Evolutionary conservation across 2,113 vertebrate genomes (phyloP), one percentile per base, ranked within the genome.

Genomic region (Ictalurus punctatus): DNA sequence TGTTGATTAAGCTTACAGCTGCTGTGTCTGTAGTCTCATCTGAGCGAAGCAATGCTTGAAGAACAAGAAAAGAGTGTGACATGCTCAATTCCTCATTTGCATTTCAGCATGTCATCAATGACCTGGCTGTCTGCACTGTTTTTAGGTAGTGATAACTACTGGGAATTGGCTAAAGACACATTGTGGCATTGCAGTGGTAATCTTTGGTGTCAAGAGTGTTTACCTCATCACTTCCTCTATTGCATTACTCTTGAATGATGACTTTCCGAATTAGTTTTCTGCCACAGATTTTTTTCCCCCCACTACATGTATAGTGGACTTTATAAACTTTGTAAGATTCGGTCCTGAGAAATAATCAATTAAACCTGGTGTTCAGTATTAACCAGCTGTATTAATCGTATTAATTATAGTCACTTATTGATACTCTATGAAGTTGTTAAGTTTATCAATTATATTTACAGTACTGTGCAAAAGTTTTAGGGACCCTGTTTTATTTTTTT

Each of bases 1-100:
- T 93, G 71, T 88, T 88, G 71, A 84, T 84, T 84, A 88, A 61
- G 37, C 37, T 23, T 40, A 21, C 21, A 80, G 82, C 74, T 84
- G 84, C 27, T 71, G 21, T 71, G 59, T 48, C 63, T 71, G 25
- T 86, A 16, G 58, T 83, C 82, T 84, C 58, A 89, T 61, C 65
- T 73, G 78, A 73, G 40, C 86, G 44, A 85, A 84, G 86, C 81
- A 63, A 84, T 25, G 52, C 52, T 69, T 37, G 63, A 86, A 48
- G 71, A 67, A 56, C 79, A 61, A 89, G 65, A 88, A 78, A 59
- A 30, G 65, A 78, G n/a, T 78, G 56, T 83, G 54, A 63, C 54
- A 84, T 84, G 83, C 44, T 83, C 56, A 54, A 17, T 71, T 73
- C 52, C 80, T 73, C 21, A 73, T 83, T 73, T 44, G 34, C 52